Conservation (phyloP, 1,140 invertebrate species). For the Holcopasites calliopsidis region DNA sequence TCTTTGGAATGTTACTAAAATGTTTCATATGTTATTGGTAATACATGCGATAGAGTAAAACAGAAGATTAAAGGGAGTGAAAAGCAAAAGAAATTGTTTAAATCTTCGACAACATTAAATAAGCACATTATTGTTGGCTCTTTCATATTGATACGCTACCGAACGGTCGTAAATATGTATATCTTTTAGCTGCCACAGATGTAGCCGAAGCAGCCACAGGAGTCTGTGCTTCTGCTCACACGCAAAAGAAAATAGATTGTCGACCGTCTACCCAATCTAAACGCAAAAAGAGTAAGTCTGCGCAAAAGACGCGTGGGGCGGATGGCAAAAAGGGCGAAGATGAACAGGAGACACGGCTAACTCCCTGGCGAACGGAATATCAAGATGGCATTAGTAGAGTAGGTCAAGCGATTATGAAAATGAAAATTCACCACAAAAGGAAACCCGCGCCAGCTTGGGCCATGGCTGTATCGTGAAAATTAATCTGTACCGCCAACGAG, state of each 20-base stretch:
- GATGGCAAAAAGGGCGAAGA: slow-evolving; percentile 14
- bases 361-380: slow-evolving; percentile 80
- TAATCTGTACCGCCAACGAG: not conserved
- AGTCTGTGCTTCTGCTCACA: slow-evolving; percentile 39
- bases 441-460: not conserved
- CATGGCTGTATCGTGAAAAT: not conserved
- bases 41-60: no score
- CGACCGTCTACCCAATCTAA: slow-evolving; percentile 78
- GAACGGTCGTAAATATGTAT: not conserved
- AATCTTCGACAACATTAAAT: no score
- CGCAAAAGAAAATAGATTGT: slow-evolving; percentile 77
- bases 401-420: slow-evolving; percentile 81
- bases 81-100: no score
- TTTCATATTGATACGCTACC: no score
- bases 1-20: not conserved
- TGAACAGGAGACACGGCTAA: slow-evolving; percentile 24
- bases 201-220: not conserved
- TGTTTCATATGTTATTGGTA: not conserved
- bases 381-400: slow-evolving; percentile 81
- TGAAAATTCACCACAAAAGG: slow-evolving; percentile 77
- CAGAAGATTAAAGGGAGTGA: no score
- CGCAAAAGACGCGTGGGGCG: no score
- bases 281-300: slow-evolving; percentile 26
- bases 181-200: slow-evolving; percentile 9
- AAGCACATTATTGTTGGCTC: no score